These are phyloP conservation scores for Zapornia atra DNA, from an alignment of 2,113 vertebrate species.

Conservation along the genomic window DNA sequence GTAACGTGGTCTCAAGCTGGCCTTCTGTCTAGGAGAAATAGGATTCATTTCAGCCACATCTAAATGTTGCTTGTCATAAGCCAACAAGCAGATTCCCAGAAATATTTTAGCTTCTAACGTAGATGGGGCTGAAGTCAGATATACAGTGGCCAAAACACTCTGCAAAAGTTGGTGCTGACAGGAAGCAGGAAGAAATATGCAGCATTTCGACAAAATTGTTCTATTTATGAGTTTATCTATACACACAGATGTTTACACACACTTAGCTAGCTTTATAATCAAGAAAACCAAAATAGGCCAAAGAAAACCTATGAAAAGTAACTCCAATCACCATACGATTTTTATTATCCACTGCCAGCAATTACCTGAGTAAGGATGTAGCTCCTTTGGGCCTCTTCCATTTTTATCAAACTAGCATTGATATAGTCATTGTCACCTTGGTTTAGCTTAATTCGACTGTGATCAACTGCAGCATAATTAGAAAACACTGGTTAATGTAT, in stretches of 20 bases:
- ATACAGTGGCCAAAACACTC: not conserved
- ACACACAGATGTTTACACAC: not conserved
- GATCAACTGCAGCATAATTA: conserved; percentile 86
- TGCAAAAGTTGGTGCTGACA: not conserved
- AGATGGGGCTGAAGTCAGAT: not conserved
- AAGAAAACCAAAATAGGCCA: not conserved
- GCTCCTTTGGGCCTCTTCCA: conserved; percentile 93
- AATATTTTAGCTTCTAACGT: not conserved
- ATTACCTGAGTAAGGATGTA: conserved; percentile 98
- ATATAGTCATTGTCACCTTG: conserved; percentile 94
- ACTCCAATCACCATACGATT: not conserved
- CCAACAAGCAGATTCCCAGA: not conserved
- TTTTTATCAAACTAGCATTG: conserved; percentile 93
- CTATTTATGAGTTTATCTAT: not conserved
- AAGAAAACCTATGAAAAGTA: not conserved
- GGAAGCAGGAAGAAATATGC: not conserved
- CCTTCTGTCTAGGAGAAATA: not conserved
- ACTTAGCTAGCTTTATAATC: not conserved
- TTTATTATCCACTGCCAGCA: not conserved
- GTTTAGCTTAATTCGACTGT: conserved; percentile 95
- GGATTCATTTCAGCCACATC: not conserved
- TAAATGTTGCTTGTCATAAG: not conserved
- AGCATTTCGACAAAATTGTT: not conserved
- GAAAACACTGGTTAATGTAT: conserved; percentile 29
- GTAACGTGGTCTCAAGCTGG: not conserved